Evolutionary conservation across 92 coral and sea anemone genomes (phyloP).

Genomic region (Zoanthus gigantus): DNA sequence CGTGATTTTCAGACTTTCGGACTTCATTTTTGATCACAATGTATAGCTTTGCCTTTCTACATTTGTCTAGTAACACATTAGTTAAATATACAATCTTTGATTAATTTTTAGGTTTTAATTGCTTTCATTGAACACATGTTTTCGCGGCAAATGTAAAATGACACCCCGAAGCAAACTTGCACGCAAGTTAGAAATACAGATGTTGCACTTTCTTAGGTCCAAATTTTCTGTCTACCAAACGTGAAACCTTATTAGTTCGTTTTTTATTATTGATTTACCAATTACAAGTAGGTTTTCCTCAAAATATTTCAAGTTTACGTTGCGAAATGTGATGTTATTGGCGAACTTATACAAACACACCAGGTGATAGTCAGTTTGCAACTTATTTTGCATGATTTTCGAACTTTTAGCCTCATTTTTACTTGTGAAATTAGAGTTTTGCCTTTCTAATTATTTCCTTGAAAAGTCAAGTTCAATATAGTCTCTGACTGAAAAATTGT

Average conservation of each 20-base stretch:
- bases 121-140: not conserved
- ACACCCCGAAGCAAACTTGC: not conserved
- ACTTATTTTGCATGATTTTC: slow-evolving; percentile 2
- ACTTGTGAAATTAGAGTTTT: not conserved
- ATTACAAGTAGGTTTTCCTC: not conserved
- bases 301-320: not conserved
- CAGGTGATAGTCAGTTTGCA: slow-evolving; percentile 1
- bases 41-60: slow-evolving; percentile 2
- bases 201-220: not conserved
- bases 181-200: not conserved
- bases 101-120: not conserved
- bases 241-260: not conserved
- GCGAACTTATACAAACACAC: slow-evolving; percentile 12
- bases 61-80: not conserved
- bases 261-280: not conserved
- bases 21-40: not conserved
- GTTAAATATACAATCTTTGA: not conserved
- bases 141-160: not conserved
- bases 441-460: slow-evolving; percentile 15
- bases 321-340: slow-evolving; percentile 8
- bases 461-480: not conserved
- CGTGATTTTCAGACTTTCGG: not conserved
- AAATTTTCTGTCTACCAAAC: not conserved
- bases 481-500: slow-evolving; percentile 15
- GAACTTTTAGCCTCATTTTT: not conserved